Conservation (phyloP, 1,140 invertebrate species). For the Ooceraea biroi region DNA sequence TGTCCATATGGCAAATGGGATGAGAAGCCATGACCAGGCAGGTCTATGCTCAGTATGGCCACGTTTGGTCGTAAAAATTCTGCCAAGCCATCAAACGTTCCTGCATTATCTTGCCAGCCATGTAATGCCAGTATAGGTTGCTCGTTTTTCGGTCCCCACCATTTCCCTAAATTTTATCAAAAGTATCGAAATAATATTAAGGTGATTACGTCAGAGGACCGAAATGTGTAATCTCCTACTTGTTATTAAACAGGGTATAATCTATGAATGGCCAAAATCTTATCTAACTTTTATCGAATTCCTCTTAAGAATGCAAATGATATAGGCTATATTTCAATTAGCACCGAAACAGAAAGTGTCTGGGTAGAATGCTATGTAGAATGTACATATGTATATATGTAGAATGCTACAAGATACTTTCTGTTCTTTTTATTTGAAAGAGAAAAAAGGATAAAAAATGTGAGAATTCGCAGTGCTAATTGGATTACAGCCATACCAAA, state of each 20-base stretch:
- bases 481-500: too few relatives aligned
- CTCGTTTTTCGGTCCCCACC: conserved; percentile 91
- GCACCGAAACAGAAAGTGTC: too few relatives aligned
- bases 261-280: conserved; percentile 3
- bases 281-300: background rate
- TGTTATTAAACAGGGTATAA: too few relatives aligned
- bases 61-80: conserved; percentile 88
- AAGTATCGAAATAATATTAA: conserved; percentile 29
- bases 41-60: conserved; percentile 90
- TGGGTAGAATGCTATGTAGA: too few relatives aligned
- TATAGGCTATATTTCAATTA: too few relatives aligned
- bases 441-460: too few relatives aligned
- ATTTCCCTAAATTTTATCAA: conserved; percentile 87
- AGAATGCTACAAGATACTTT: too few relatives aligned
- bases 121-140: conserved; percentile 93
- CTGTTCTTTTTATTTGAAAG: too few relatives aligned
- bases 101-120: conserved; percentile 96
- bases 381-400: too few relatives aligned
- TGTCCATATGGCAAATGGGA: conserved; percentile 91
- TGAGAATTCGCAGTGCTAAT: too few relatives aligned
- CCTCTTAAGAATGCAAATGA: conserved; percentile 6
- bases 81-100: conserved; percentile 92
- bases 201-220: too few relatives aligned
- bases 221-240: too few relatives aligned
- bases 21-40: conserved; percentile 93